Evolutionary conservation across 1,140 invertebrate genomes (phyloP), one percentile per base, ranked within the genome.

Genomic region (Lutraria rhynchaena): DNA sequence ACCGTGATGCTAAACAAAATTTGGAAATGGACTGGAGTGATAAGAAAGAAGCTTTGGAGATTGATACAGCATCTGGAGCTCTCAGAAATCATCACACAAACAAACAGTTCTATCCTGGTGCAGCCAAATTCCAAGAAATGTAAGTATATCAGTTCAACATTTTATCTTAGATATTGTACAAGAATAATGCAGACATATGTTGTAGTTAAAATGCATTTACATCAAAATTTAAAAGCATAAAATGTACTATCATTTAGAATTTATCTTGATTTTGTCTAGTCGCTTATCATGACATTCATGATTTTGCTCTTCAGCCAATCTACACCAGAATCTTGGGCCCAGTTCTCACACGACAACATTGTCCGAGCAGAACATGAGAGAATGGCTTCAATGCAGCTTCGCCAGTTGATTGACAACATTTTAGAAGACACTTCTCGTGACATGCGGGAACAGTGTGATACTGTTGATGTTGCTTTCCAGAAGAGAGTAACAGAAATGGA

Each of bases 21-120:
- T 93, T 97, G 53, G 96, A 98, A 92, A 95, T 94, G 85, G 96
- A 98, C 89, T 97, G 96, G 96, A 97, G 96, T 84, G 96, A 98
- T 89, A 98, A 98, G 93, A 94, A 94, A 65, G 95, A 96, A 90
- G 94, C 96, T 3, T 95, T 96, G 88, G 94, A 95, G 85, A 95
- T 96, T 7, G 96, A 97, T 76, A 88, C 89, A 46, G 83, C 78
- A 37, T 89, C 89, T 83, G 90, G 86, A 35, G 83, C 83, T 11
- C 86, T 93, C 15, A 87, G 87, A 61, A 92, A 93, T 65, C 88
- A 89, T 44, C 89, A 91, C 83, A 92, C 91, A 51, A 88, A 92
- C 84, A 93, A 92, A 82, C 92, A 93, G 85, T 93, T 92, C 78
- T 90, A 92, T 71, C 87, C 90, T 60, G 92, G 92, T 55, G 88